phyloP scores from a whole-genome alignment of 2,888 invertebrate genomes.

The Dasypolia templi region DNA sequence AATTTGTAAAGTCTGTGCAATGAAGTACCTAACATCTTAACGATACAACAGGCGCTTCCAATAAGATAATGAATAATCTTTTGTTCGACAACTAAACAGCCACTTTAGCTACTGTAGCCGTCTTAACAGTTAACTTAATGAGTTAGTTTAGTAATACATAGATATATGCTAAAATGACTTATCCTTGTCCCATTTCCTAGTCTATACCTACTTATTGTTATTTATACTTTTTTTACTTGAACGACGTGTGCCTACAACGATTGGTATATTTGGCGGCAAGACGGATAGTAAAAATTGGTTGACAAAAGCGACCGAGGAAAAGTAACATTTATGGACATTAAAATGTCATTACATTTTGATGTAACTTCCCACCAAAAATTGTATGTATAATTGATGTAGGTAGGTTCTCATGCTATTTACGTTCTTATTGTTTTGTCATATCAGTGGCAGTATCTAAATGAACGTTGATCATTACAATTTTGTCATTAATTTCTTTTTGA shows the following conservation, averaged over 20 bases:
- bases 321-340: slow-evolving; percentile 55
- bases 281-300: slow-evolving; percentile 29
- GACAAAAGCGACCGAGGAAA: slow-evolving; percentile 40
- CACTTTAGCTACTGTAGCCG: slow-evolving; percentile 38
- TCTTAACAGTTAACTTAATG: slow-evolving; percentile 69
- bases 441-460: slow-evolving; percentile 32
- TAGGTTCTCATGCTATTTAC: slow-evolving; percentile 56
- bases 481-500: slow-evolving; percentile 36
- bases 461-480: slow-evolving; percentile 28
- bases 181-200: slow-evolving; percentile 74
- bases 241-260: slow-evolving; percentile 14
- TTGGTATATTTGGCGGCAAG: slow-evolving; percentile 23
- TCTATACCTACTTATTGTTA: no score
- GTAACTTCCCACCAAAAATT: slow-evolving; percentile 42
- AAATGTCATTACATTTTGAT: slow-evolving; percentile 62
- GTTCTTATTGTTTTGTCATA: slow-evolving; percentile 55
- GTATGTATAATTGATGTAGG: slow-evolving; percentile 45
- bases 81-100: slow-evolving; percentile 74
- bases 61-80: slow-evolving; percentile 79
- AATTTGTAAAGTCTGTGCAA: slow-evolving; percentile 35
- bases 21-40: slow-evolving; percentile 73
- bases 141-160: slow-evolving; percentile 74
- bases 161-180: slow-evolving; percentile 75
- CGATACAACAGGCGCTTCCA: slow-evolving; percentile 70
- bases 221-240: slow-evolving; percentile 20